phyloP scores from a whole-genome alignment of 2,797 vertebrate genomes.

The Buphagus erythrorhynchus region DNA sequence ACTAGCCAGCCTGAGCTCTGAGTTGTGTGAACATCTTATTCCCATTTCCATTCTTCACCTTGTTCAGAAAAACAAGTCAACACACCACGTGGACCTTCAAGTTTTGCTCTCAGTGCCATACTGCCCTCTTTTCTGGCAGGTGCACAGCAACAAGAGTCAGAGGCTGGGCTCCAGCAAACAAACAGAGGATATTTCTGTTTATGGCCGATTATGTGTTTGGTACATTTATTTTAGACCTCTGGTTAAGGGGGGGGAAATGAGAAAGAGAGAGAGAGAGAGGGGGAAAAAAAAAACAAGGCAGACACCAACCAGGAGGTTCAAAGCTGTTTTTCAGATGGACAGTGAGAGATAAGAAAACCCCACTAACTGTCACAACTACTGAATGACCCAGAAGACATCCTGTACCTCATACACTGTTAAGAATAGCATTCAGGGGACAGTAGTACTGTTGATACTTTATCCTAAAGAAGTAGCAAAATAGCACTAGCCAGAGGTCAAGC shows the following conservation, averaged over 20 bases:
- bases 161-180: neutral
- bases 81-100: rapidly evolving
- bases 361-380: slow-evolving; percentile 28
- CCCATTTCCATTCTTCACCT: neutral
- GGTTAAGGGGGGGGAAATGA: neutral
- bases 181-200: slow-evolving; percentile 18
- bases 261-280: neutral
- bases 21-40: neutral
- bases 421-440: neutral
- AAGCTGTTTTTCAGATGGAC: slow-evolving; percentile 41
- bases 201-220: slow-evolving; percentile 25
- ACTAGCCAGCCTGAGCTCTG: neutral
- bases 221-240: slow-evolving; percentile 40
- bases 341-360: slow-evolving; percentile 50
- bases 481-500: neutral
- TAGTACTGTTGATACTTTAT: neutral
- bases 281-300: neutral
- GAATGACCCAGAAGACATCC: neutral
- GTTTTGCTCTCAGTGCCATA: neutral
- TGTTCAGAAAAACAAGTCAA: neutral
- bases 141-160: neutral
- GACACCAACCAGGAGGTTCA: neutral
- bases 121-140: neutral
- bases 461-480: neutral
- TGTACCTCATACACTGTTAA: neutral